These are phyloP conservation scores for Gnathonemus longibarbis DNA, from an alignment of 2,113 vertebrate genomes.

Conservation along the genomic window DNA sequence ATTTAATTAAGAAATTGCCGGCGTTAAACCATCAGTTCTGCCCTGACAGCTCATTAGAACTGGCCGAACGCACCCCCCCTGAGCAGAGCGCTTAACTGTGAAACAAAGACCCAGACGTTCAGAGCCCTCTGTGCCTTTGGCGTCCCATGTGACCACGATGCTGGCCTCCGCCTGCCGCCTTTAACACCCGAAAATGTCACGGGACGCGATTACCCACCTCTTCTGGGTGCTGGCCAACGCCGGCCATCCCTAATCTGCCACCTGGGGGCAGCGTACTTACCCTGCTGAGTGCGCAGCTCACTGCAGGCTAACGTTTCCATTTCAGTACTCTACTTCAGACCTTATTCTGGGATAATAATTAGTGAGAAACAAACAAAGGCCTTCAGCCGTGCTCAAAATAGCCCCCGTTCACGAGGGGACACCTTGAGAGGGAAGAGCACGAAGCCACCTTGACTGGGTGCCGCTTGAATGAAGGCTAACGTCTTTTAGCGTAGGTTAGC, in stretches of 20 bases:
- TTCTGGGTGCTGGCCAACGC: background rate
- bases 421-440: constrained; percentile 6
- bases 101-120: constrained; percentile 23
- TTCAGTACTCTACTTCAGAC: background rate
- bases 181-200: background rate
- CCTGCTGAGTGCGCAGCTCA: background rate
- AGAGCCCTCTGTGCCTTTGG: constrained; percentile 19
- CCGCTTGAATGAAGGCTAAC: background rate
- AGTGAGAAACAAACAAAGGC: background rate
- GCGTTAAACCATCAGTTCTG: constrained; percentile 37
- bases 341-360: background rate
- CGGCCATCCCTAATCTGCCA: background rate
- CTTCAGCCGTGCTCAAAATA: background rate
- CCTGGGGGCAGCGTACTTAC: background rate
- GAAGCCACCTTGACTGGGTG: background rate
- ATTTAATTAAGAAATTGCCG: constrained; percentile 41
- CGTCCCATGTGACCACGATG: constrained; percentile 19
- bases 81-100: constrained; percentile 5
- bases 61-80: constrained; percentile 17
- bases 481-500: background rate
- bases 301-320: background rate
- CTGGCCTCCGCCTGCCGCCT: constrained; percentile 12
- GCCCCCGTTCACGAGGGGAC: background rate
- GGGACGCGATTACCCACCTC: background rate
- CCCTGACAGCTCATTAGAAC: constrained; percentile 39